A percentile compares a stretch with the other conserved stretches of the same genome.
phyloP scores from a whole-genome alignment of 2,113 vertebrate species.

The Macrotus californicus region DNA sequence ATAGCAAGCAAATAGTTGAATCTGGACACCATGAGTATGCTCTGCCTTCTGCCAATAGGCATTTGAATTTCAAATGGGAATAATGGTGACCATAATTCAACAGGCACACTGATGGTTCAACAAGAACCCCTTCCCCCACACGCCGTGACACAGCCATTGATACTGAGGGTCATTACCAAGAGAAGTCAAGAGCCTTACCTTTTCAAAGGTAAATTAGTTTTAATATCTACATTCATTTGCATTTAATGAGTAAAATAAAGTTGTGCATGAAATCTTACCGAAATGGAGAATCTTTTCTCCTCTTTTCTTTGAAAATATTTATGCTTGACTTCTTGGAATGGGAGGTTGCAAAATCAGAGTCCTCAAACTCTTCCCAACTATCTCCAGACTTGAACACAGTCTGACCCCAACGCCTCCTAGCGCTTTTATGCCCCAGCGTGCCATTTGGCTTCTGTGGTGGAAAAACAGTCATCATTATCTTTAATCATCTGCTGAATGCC shows the following conservation, averaged over 20 bases:
- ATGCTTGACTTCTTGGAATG: conserved; percentile 92
- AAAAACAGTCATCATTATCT: neutral
- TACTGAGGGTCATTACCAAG: neutral
- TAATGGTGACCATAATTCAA: neutral
- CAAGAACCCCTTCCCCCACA: neutral
- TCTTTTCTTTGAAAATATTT: conserved; percentile 82
- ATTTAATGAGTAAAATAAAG: neutral
- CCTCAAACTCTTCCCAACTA: conserved; percentile 89
- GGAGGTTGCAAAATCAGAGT: conserved; percentile 83
- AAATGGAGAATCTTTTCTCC: conserved; percentile 78
- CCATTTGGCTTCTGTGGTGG: conserved; percentile 82
- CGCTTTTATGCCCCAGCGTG: conserved; percentile 80
- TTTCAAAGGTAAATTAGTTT: neutral
- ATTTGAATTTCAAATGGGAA: neutral
- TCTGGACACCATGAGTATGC: neutral
- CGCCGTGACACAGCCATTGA: neutral
- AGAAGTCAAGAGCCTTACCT: neutral
- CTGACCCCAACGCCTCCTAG: conserved; percentile 93
- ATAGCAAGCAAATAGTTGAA: neutral
- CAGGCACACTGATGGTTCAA: too few relatives aligned
- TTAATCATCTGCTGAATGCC: neutral
- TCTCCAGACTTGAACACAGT: conserved; percentile 83
- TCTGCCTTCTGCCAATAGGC: neutral
- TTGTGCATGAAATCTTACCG: conserved; percentile 65
- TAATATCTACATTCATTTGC: neutral